These are phyloP conservation scores for Rhinoraja longicauda DNA, from an alignment of 2,797 vertebrate genomes.

Conservation along the genomic window DNA sequence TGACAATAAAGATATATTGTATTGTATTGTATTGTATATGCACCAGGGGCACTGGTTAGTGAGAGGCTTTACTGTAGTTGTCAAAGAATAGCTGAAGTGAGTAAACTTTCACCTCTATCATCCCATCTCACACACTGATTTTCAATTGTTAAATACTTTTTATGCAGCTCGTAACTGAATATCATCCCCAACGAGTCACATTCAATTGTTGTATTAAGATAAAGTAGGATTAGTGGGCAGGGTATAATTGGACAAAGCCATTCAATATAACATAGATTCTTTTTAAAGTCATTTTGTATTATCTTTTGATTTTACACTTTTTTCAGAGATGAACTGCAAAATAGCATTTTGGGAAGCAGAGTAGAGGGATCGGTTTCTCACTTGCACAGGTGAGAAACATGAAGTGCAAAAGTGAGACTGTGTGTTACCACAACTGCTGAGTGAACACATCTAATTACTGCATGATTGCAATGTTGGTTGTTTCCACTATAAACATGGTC, in stretches of 20 bases:
- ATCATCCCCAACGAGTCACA: not conserved
- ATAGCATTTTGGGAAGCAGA: not conserved
- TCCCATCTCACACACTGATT: not conserved
- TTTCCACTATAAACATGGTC: not conserved
- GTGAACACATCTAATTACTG: not conserved
- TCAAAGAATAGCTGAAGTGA: not conserved
- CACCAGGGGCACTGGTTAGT: too few species aligned
- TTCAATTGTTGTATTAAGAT: not conserved
- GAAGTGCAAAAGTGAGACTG: not conserved
- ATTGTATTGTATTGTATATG: too few species aligned
- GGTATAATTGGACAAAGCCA: not conserved
- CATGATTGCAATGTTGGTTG: not conserved
- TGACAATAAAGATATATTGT: too few species aligned
- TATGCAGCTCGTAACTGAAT: not conserved
- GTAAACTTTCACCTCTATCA: not conserved
- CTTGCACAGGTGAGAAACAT: not conserved
- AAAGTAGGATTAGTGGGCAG: not conserved
- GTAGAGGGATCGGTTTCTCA: not conserved
- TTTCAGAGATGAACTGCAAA: not conserved
- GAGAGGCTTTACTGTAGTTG: too few species aligned
- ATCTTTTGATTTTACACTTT: not conserved
- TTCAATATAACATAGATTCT: not conserved
- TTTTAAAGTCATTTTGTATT: not conserved
- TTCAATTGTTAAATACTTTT: not conserved
- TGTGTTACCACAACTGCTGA: not conserved